Conservation (phyloP, 2,113 vertebrate genomes). For the Octodon degus region DNA sequence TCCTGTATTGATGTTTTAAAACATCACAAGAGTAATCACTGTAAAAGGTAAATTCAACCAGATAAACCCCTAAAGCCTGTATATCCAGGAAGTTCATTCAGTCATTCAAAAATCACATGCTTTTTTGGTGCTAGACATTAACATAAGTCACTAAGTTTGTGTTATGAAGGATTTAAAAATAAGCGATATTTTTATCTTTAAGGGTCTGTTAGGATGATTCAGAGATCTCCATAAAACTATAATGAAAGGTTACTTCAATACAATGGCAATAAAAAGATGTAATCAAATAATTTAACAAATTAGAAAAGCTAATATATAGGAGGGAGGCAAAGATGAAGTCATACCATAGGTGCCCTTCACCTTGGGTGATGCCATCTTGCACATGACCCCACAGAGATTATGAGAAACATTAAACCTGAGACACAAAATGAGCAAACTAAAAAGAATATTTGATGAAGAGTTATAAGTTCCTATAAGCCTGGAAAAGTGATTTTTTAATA, state of each 20-base stretch:
- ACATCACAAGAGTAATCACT: conserved; percentile 9
- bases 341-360: neutral
- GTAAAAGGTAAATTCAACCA: conserved; percentile 50
- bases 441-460: neutral
- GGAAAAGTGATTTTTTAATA: neutral
- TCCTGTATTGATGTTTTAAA: conserved; percentile 67
- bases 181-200: conserved; percentile 34
- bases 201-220: neutral
- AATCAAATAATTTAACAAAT: neutral
- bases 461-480: neutral
- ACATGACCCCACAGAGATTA: neutral
- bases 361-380: neutral
- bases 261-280: conserved; percentile 37
- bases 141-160: conserved; percentile 31
- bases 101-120: neutral
- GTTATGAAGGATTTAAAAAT: neutral
- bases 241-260: conserved; percentile 40
- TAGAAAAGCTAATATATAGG: neutral
- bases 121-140: neutral
- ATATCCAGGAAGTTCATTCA: conserved; percentile 47
- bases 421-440: neutral
- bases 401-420: neutral
- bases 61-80: conserved; percentile 31
- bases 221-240: neutral
- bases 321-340: conserved; percentile 15